phyloP scores from a whole-genome alignment of 1,140 invertebrate species.

The Latrodectus geometricus region DNA sequence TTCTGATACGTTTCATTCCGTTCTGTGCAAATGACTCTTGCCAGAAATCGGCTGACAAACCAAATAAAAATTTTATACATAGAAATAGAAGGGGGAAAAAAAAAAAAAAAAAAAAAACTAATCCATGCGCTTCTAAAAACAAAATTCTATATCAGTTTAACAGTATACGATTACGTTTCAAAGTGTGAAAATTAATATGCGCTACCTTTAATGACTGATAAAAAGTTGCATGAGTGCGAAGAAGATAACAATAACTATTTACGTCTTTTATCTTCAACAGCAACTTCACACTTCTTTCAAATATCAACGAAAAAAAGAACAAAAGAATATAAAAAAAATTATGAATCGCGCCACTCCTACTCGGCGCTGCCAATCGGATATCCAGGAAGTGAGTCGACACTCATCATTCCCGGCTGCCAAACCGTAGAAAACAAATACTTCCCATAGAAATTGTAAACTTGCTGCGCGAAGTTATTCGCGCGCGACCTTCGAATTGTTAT shows the following conservation, averaged over 20 bases:
- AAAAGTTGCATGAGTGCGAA: background rate
- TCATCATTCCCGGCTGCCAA: conserved; percentile 6
- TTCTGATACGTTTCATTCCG: no score
- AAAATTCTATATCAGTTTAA: no score
- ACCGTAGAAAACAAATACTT: background rate
- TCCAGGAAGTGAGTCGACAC: conserved; percentile 28
- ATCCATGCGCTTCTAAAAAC: no score
- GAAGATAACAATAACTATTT: background rate
- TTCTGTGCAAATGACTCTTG: no score
- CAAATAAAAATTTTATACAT: no score
- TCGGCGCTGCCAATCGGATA: conserved; percentile 27
- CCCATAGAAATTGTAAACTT: background rate
- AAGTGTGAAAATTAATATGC: no score
- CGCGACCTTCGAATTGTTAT: background rate
- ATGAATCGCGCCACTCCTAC: conserved; percentile 7
- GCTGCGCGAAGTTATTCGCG: background rate
- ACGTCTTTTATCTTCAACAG: background rate
- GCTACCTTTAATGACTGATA: no score
- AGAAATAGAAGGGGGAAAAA: no score
- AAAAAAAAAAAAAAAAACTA: no score
- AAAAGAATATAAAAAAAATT: background rate
- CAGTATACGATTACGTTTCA: no score
- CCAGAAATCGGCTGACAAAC: no score
- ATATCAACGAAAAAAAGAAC: conserved; percentile 3
- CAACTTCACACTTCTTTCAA: background rate